Percentiles rank a stretch among this genome's conserved stretches.
phyloP scores from a whole-genome alignment of 2,113 vertebrate species.

The Prunella fulvescens region DNA sequence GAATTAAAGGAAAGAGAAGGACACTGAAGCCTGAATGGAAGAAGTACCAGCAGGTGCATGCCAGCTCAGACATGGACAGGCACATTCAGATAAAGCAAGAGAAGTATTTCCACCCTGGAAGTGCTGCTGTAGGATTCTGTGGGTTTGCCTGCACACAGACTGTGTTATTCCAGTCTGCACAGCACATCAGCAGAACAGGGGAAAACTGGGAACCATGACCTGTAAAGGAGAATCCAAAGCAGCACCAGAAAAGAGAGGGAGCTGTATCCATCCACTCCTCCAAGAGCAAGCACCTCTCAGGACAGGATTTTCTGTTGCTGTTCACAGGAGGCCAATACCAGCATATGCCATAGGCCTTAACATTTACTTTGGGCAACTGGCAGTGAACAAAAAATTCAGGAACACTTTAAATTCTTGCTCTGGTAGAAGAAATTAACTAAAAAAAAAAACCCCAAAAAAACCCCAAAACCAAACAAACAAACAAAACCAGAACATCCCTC shows the following conservation, averaged over 20 bases:
- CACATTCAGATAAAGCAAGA: not conserved
- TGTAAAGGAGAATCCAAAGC: not conserved
- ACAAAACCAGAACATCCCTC: not conserved
- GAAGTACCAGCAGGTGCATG: not conserved
- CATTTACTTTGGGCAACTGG: not conserved
- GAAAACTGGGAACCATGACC: not conserved
- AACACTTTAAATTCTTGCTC: not conserved
- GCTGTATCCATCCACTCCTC: not conserved
- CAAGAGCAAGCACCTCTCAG: not conserved
- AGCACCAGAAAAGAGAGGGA: not conserved
- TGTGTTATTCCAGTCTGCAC: not conserved
- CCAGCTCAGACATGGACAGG: rapidly evolving
- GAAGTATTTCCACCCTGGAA: not conserved
- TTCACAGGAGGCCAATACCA: not conserved
- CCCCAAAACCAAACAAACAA: not conserved
- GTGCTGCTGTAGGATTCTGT: rapidly evolving
- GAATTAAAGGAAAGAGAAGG: not conserved
- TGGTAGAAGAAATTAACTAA: not conserved
- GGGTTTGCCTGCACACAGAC: not conserved
- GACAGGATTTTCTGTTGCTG: not conserved
- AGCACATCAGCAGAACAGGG: not conserved
- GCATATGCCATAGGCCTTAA: not conserved
- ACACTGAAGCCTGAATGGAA: not conserved
- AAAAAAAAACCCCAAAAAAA: too few relatives aligned
- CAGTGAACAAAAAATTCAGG: not conserved